These are phyloP conservation scores for Mus musculus DNA, from an alignment of 2,113 vertebrate species.

Conservation along the genomic window DNA sequence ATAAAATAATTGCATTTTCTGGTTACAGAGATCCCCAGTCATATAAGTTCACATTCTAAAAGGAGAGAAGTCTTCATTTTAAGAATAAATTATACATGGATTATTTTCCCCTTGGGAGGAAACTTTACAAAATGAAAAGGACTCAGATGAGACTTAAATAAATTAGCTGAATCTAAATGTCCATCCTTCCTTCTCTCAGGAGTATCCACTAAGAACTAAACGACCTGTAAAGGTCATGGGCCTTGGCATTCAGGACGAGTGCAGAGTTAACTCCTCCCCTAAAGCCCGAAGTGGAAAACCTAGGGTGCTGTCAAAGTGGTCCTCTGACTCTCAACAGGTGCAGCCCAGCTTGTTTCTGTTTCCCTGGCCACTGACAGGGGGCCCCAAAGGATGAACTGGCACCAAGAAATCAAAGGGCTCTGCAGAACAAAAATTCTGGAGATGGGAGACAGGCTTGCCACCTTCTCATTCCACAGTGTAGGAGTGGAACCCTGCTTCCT, in stretches of 20 bases:
- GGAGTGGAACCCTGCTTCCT: background rate
- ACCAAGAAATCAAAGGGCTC: background rate
- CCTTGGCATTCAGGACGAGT: background rate
- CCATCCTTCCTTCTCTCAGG: background rate
- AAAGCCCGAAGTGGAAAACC: background rate
- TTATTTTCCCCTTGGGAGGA: background rate
- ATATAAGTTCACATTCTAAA: constrained; percentile 29
- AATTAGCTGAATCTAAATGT: constrained; percentile 19
- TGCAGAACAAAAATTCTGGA: background rate
- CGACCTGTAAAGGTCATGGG: background rate
- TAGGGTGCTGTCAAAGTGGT: background rate
- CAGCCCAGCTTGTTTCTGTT: background rate
- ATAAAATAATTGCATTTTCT: constrained; percentile 44
- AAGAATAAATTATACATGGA: constrained; percentile 24
- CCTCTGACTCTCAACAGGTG: rapidly evolving
- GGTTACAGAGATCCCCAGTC: background rate
- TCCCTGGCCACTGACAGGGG: background rate
- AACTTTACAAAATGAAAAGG: constrained; percentile 42
- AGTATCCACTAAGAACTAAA: constrained; percentile 36
- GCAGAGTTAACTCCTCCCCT: background rate
- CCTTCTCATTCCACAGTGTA: too few relatives aligned
- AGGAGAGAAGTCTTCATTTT: background rate
- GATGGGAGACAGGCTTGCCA: background rate
- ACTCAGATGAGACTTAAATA: constrained; percentile 41
- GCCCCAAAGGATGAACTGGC: background rate